Evolutionary conservation across 2,113 vertebrate genomes (phyloP), one percentile per base, ranked within the genome.

Genomic region (Xiphorhynchus elegans): DNA sequence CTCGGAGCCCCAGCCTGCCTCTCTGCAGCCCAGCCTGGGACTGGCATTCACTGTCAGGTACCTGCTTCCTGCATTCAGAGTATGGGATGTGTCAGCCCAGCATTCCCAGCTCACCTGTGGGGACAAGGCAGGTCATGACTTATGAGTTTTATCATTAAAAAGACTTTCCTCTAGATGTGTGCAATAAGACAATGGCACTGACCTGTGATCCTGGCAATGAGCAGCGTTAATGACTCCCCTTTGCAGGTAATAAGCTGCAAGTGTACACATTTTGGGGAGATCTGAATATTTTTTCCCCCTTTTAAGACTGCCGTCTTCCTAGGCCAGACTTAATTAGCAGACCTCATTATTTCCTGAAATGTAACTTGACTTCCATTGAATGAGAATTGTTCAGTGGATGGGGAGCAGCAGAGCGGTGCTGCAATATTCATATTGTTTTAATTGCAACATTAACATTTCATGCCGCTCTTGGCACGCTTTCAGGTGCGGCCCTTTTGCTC

Each of bases 381-480:
- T 96, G 79, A 87, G 95, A 96, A 92, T 91, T 95, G 90, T 93
- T 96, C 84, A 69, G 95, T 96, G 92, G 95, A 96, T 96, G 92
- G 96, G 96, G 92, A 97, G 90, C 86, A 93, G 86, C 89, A 78
- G 95, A 97, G 93, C 80, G 1, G 85, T 88, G 84, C 95, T 95
- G 95, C 95, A 96, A 97, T 97, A 97, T 96, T 97, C 95, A 96
- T 96, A 97, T 96, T 96, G 96, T 94, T 97, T 97, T 96, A 97
- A 97, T 97, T 97, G 96, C 96, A 95, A 80, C 96, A 97, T 97
- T 97, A 97, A 96, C 96, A 97, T 97, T 97, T 97, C 96, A 95
- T 97, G 93, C 95, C 5, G 3, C 90, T 92, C 94, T 84, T 96
- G 96, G 92, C 96, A 94, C 72, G 25, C 70, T 96, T 92, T 97